These are phyloP conservation scores for Xerus rutilus DNA, from an alignment of 2,797 vertebrate species.

Conservation along the genomic window DNA sequence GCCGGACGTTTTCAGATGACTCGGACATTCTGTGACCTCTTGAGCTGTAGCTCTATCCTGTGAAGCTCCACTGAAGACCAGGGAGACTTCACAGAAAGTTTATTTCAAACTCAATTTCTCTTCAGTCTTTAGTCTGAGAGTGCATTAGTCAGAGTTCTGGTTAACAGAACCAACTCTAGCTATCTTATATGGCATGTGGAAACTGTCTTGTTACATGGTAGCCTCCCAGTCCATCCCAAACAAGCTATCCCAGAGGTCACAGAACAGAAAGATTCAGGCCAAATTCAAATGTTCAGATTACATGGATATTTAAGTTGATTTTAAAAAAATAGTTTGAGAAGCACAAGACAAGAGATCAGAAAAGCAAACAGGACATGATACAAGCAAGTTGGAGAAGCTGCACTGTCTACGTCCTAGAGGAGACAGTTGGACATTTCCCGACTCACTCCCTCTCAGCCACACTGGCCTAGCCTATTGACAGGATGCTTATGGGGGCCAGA, in stretches of 20 bases:
- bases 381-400: background rate
- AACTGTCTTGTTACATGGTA: background rate
- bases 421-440: background rate
- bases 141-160: background rate
- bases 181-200: fast-evolving
- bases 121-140: background rate
- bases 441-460: background rate
- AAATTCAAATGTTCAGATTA: background rate
- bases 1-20: background rate
- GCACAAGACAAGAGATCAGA: background rate
- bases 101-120: slow-evolving; percentile 26
- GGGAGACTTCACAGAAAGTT: background rate
- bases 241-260: background rate
- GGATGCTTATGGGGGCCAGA: background rate
- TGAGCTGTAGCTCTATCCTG: background rate
- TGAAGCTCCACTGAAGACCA: background rate
- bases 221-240: background rate
- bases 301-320: background rate
- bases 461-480: fast-evolving
- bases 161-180: background rate
- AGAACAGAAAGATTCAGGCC: background rate
- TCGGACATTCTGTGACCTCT: background rate
- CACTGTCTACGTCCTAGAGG: too few relatives aligned
- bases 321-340: background rate
- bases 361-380: background rate